Evolutionary conservation across 2,888 invertebrate species (phyloP), one percentile per base, ranked within the genome.

Genomic region (Ptilodon capucinus): DNA sequence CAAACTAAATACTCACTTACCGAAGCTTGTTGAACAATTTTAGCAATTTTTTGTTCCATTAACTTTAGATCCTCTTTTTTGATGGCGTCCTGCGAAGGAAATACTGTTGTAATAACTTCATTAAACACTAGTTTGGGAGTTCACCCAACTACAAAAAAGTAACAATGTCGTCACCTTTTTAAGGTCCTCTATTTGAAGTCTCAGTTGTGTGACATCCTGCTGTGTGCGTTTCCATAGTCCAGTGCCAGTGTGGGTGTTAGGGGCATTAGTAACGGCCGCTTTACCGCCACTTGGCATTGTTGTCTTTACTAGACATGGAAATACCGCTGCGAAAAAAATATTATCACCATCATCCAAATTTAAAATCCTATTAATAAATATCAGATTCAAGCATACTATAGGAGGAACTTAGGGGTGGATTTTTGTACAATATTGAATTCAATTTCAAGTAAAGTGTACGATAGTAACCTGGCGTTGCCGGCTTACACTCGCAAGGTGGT

Each of bases 41-140:
- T 81, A 11, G 64, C 66, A 19, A 86, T 73, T 39, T 84, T 84
- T n/a, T 84, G 65, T 64, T 86, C 83, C 76, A 84, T 84, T 11
- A 60, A 28, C 54, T 74, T 79, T 11, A 86, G 67, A 52, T 86
- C 81, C 64, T 77, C 74, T 63, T 79, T 85, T 55, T 81, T 86
- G 4, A 83, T 67, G 4, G 73, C 67, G 11, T 76, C 81, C 87
- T 84, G 48, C 32, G 60, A 65, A 47, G 57, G 25, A 40, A 47
- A 50, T 11, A 28, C 16, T 36, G 14, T 19, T 14, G 14, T 23
- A 28, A 28, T 32, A 14, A 32, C 7, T 14, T 32, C 7, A n/a
- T 9, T 2, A 32, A 14, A 14, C 5, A 32, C 14, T 32, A 7
- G 0, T 1, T 7, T 5, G n/a, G 6, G 13, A 32, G 7, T 13